These are phyloP conservation scores for Cyanocitta stelleri DNA, from an alignment of 2,113 vertebrate species.

Conservation along the genomic window DNA sequence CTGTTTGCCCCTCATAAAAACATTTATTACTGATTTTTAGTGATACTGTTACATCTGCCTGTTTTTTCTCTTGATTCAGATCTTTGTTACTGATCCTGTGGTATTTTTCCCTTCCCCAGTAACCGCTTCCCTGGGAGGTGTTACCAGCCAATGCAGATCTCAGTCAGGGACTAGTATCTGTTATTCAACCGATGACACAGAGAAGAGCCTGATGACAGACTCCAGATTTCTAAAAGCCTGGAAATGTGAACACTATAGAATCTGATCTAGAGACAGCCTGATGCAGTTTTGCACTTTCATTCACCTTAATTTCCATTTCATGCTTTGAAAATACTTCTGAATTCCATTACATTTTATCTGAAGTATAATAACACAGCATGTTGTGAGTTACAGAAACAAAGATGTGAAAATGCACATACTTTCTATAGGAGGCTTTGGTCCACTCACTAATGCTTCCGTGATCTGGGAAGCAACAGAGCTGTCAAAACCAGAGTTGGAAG, in stretches of 20 bases:
- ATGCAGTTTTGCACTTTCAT: neutral
- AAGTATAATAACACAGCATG: neutral
- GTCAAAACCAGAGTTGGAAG: constrained; percentile 96
- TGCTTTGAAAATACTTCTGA: neutral
- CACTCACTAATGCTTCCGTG: constrained; percentile 94
- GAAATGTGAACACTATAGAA: neutral
- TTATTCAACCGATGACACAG: fast-evolving
- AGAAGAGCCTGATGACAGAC: neutral
- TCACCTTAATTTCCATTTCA: neutral
- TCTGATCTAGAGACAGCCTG: neutral
- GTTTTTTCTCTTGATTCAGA: neutral
- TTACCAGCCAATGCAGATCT: neutral
- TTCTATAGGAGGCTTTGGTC: constrained; percentile 93
- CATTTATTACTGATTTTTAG: neutral
- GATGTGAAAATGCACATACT: constrained; percentile 75
- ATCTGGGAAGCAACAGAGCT: constrained; percentile 97
- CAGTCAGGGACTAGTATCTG: neutral
- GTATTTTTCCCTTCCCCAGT: neutral
- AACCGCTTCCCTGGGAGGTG: neutral
- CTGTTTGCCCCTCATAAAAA: neutral
- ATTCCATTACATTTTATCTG: neutral
- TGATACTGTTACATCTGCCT: neutral
- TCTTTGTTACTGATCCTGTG: neutral
- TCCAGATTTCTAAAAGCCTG: neutral
- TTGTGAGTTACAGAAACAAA: neutral